These are phyloP conservation scores for Lasioglossum leucozonium DNA, from an alignment of 2,888 invertebrate species.

Conservation along the genomic window DNA sequence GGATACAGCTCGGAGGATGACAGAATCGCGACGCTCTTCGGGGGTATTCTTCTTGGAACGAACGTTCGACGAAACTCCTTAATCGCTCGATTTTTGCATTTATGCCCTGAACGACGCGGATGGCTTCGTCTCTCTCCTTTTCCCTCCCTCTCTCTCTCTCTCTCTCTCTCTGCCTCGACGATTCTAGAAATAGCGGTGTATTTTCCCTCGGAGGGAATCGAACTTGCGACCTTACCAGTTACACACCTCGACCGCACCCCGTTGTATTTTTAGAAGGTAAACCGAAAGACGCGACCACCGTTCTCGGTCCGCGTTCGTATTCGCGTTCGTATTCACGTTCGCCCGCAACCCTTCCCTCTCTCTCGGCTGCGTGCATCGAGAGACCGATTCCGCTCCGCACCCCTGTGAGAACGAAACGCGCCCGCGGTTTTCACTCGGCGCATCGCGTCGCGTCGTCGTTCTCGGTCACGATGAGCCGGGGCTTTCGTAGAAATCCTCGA, in stretches of 20 bases:
- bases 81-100: not conserved
- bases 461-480: too few species aligned
- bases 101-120: not conserved
- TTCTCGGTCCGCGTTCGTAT: constrained; percentile 4
- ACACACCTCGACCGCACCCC: constrained; percentile 68
- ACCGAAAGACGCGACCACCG: constrained; percentile 48
- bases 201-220: constrained; percentile 82
- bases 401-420: not conserved
- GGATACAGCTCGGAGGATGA: not conserved
- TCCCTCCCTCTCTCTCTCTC: constrained; percentile 10
- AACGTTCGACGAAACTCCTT: not conserved
- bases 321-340: not conserved
- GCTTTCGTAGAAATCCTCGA: too few species aligned
- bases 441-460: too few species aligned
- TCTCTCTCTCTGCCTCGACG: constrained; percentile 33
- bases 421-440: constrained; percentile 20
- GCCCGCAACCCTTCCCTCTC: not conserved
- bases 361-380: not conserved
- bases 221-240: constrained; percentile 81
- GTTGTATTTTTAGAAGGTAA: constrained; percentile 69
- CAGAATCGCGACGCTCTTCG: not conserved
- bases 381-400: not conserved
- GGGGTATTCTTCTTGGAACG: not conserved
- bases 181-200: constrained; percentile 81
- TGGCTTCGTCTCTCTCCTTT: not conserved